Evolutionary conservation across 2,888 invertebrate species (phyloP).

Genomic region (Nymphalis c-album): DNA sequence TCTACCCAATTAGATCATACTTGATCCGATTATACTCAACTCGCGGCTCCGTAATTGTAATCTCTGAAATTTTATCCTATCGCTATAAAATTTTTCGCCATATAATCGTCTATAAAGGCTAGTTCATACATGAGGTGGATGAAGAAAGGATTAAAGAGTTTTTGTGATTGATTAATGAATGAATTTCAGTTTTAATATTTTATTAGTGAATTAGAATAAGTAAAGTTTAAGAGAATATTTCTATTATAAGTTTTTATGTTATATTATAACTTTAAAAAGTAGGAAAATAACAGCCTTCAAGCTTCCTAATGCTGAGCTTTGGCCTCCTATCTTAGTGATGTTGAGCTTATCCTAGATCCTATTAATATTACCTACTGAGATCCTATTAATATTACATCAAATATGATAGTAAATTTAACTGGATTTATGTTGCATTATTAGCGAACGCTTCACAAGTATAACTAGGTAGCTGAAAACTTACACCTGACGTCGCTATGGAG

Average conservation of each 20-base stretch:
- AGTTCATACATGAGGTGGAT: neutral
- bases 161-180: neutral
- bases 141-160: neutral
- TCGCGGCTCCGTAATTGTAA: constrained; percentile 12
- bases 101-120: neutral
- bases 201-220: too few species aligned
- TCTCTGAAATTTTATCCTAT: constrained; percentile 2
- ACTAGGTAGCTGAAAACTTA: constrained; percentile 39
- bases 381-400: constrained; percentile 9
- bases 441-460: constrained; percentile 26
- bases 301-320: neutral
- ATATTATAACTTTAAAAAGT: too few species aligned
- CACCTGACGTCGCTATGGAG: constrained; percentile 36
- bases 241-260: too few species aligned
- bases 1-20: constrained; percentile 23
- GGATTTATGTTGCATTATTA: constrained; percentile 48
- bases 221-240: too few species aligned
- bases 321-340: too few species aligned
- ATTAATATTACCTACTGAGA: too few species aligned
- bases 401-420: constrained; percentile 47
- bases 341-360: too few species aligned
- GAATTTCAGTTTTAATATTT: too few species aligned
- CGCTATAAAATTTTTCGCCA: neutral
- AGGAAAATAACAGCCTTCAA: neutral
- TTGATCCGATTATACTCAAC: constrained; percentile 17